Percentiles rank a stretch among this genome's conserved stretches.
Conservation (phyloP, 2,113 vertebrate species). For the Clarias batrachus region DNA sequence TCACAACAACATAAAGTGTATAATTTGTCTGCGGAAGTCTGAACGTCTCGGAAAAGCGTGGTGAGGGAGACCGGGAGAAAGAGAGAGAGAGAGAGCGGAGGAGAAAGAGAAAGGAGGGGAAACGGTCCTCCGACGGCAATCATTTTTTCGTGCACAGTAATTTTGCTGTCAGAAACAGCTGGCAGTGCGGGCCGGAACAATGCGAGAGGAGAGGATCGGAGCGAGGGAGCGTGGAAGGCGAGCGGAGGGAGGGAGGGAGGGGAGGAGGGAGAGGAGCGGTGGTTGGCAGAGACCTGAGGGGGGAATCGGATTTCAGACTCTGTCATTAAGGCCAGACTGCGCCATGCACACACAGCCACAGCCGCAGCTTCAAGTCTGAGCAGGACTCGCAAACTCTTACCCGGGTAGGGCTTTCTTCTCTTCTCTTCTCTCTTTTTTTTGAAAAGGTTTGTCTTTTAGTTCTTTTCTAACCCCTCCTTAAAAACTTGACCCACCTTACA, state of each 20-base stretch:
- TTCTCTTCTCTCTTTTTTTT: background rate
- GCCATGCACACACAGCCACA: conserved; percentile 65
- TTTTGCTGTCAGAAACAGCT: conserved; percentile 77
- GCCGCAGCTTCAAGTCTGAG: conserved; percentile 73
- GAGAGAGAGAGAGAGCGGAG: background rate
- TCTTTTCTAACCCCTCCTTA: background rate
- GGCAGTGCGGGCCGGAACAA: conserved; percentile 71
- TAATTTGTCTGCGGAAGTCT: conserved; percentile 64
- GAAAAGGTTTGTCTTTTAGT: background rate
- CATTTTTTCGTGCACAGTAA: conserved; percentile 70
- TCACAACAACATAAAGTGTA: conserved; percentile 58
- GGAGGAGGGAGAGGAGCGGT: conserved; percentile 35
- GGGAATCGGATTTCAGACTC: conserved; percentile 71
- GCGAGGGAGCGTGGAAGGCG: conserved; percentile 37
- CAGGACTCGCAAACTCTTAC: conserved; percentile 64
- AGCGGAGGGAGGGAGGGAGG: conserved; percentile 60
- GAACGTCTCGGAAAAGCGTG: conserved; percentile 60
- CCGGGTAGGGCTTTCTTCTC: conserved; percentile 51
- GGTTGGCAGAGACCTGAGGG: conserved; percentile 54
- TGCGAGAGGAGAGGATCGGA: conserved; percentile 59
- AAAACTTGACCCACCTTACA: background rate
- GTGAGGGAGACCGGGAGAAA: background rate
- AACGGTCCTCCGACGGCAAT: conserved; percentile 67
- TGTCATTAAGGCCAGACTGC: conserved; percentile 73
- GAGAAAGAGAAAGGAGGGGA: conserved; percentile 46